Evolutionary conservation across 2,888 invertebrate species (phyloP).

Genomic region (Pollenia griseotomentosa): DNA sequence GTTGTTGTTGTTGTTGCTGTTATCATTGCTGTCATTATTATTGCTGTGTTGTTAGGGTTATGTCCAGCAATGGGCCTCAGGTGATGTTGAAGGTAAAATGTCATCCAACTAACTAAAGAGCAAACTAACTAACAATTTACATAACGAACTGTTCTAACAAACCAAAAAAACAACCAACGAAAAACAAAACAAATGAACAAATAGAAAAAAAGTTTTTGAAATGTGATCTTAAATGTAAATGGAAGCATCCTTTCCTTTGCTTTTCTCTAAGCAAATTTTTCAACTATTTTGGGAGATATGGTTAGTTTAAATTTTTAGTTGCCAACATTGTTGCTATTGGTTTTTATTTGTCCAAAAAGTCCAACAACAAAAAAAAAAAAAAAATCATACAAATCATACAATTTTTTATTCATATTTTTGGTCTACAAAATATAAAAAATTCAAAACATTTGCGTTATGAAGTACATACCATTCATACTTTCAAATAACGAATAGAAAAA

Average conservation of each 20-base stretch:
- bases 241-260: not conserved
- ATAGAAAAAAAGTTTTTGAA: conserved; percentile 13
- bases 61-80: conserved; percentile 31
- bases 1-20: conserved; percentile 5
- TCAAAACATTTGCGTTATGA: no score
- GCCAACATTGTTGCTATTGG: not conserved
- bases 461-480: no score
- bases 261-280: not conserved
- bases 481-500: no score
- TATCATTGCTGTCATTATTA: conserved; percentile 34
- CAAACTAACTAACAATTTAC: conserved; percentile 17
- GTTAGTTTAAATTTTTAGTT: not conserved
- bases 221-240: conserved; percentile 33
- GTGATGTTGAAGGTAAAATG: conserved; percentile 48
- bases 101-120: conserved; percentile 10
- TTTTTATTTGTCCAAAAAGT: not conserved
- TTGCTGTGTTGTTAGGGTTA: conserved; percentile 18
- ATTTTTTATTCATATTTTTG: no score
- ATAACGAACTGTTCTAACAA: conserved; percentile 13
- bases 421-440: no score
- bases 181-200: not conserved
- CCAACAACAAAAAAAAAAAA: no score
- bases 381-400: no score
- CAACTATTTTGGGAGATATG: not conserved
- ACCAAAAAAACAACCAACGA: conserved; percentile 10